phyloP scores from a whole-genome alignment of 2,113 vertebrate genomes.

The Aspidoscelis tigris region DNA sequence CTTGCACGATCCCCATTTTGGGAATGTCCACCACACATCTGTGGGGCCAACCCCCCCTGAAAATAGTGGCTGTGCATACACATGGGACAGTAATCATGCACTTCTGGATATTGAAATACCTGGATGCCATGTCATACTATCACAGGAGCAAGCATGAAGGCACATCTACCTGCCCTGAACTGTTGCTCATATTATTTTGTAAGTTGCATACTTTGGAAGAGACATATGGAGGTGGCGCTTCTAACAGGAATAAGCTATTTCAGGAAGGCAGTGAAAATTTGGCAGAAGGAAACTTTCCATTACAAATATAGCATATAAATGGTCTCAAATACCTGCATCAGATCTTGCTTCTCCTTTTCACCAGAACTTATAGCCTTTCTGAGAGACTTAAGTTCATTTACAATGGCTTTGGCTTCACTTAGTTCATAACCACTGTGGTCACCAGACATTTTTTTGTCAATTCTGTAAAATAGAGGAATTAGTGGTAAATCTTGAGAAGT shows the following conservation, averaged over 20 bases:
- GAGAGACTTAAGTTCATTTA: constrained; percentile 84
- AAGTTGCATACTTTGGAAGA: no score
- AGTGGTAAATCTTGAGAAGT: constrained; percentile 17
- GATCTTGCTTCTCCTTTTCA: constrained; percentile 85
- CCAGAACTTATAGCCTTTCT: constrained; percentile 83
- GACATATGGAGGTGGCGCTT: no score
- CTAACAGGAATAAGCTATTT: neutral
- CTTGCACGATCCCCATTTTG: no score
- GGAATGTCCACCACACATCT: no score
- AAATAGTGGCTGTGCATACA: no score
- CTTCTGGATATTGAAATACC: no score
- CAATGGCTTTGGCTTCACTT: constrained; percentile 85
- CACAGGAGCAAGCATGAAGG: no score
- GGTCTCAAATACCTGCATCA: constrained; percentile 81
- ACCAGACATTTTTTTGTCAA: constrained; percentile 88
- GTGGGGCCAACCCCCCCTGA: no score
- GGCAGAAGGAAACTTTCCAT: neutral
- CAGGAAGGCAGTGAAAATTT: neutral
- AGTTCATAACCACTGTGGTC: constrained; percentile 84
- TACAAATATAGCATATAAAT: neutral
- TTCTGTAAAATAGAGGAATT: constrained; percentile 69
- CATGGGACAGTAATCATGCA: no score
- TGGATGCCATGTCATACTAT: no score
- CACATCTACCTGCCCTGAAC: no score
- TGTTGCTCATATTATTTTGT: no score